Evolutionary conservation across 2,113 vertebrate genomes (phyloP).

Genomic region (Salvator merianae): DNA sequence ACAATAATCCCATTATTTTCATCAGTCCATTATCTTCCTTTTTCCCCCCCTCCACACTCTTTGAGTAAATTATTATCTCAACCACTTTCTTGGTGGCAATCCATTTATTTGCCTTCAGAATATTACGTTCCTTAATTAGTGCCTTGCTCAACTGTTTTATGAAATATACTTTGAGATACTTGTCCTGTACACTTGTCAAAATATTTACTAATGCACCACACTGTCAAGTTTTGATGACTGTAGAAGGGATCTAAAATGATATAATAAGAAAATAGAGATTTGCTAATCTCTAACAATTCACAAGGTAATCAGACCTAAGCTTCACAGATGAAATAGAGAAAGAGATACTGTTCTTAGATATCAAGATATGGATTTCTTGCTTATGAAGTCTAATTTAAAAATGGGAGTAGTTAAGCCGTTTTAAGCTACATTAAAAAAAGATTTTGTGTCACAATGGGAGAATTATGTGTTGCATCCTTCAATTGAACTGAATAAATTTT

Average conservation of each 20-base stretch:
- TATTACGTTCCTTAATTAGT: constrained; percentile 26
- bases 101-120: constrained; percentile 18
- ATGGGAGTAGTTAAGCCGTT: neutral
- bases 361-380: neutral
- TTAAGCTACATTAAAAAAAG: neutral
- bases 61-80: constrained; percentile 51
- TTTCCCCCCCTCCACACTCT: neutral
- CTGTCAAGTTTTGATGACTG: neutral
- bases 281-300: neutral
- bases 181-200: neutral
- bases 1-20: constrained; percentile 61
- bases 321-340: neutral
- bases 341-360: neutral
- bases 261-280: neutral
- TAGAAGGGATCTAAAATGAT: neutral
- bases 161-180: constrained; percentile 19
- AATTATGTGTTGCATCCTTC: neutral
- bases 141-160: neutral
- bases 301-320: neutral
- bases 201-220: constrained; percentile 10
- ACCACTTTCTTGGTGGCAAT: constrained; percentile 30
- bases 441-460: neutral
- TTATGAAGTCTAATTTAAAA: neutral
- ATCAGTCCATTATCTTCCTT: constrained; percentile 51
- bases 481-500: neutral